Evolutionary conservation across 2,888 invertebrate genomes (phyloP), one percentile per base, ranked within the genome.

Genomic region (Amaurobius ferox): DNA sequence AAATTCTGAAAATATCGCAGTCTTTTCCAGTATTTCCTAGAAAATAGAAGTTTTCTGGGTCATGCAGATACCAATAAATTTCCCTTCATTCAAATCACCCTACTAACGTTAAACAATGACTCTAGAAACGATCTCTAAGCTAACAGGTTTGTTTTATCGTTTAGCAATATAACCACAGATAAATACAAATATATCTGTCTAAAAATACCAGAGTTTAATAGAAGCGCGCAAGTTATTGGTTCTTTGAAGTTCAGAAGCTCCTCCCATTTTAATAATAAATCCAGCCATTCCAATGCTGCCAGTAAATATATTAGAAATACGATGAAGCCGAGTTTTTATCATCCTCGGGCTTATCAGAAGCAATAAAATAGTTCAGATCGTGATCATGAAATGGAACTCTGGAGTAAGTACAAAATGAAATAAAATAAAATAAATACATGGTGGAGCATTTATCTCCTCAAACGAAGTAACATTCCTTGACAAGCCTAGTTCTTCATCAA

Each of bases 181-280:
- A 7, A 5, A 9, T 35, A 9, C 9, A 7, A 5, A 7, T 9
- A 35, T 35, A 35, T 9, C 35, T 35, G 35, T 9, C 35, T 9
- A 9, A 35, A 35, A 35, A 9, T 5, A 35, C 5, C 6, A 5
- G 9, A 9, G 35, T 35, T 35, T 35, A 35, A 35, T 35, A 35
- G 35, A 35, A 35, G 9, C 9, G 35, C 35, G 35, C 35, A 35
- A 35, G 35, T 7, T 35, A n/a, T n/a, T 9, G 6, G 35, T 5
- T 7, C 6, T 5, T 7, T 35, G 35, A 35, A 7, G 35, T 7
- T 7, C 5, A 44, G 16, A 44, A 2, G 16, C 83, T 77, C 70
- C 83, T 71, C 83, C 83, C 39, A 85, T 72, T 77, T 85, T 78
- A 78, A 81, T 78, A 77, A 85, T 85, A 85, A 85, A 85, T 85